Percentiles rank a stretch among this genome's conserved stretches.
Conservation (phyloP, 2,113 vertebrate genomes). For the Larimichthys crocea region DNA sequence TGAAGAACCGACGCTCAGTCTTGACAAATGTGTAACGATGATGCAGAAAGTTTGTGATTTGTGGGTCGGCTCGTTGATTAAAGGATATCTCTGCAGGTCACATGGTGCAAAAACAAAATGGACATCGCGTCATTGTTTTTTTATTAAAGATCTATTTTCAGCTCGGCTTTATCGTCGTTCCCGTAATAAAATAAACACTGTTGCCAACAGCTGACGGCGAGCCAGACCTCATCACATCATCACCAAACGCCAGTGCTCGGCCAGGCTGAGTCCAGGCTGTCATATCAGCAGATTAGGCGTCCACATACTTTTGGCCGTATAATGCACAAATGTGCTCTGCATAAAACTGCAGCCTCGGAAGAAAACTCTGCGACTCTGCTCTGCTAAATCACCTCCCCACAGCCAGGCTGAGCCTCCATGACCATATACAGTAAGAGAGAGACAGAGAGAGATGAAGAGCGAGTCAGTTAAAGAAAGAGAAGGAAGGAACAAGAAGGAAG, state of each 20-base stretch:
- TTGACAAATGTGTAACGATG: too few relatives aligned
- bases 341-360: not conserved
- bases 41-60: too few relatives aligned
- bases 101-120: too few relatives aligned
- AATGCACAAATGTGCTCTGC: not conserved
- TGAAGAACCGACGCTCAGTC: too few relatives aligned
- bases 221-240: not conserved
- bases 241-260: not conserved
- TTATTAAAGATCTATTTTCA: too few relatives aligned
- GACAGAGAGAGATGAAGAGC: not conserved
- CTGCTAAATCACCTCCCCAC: not conserved
- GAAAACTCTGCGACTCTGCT: not conserved
- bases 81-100: too few relatives aligned
- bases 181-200: too few relatives aligned
- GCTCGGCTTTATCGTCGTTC: too few relatives aligned
- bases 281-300: not conserved
- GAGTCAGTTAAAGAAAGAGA: not conserved
- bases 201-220: not conserved
- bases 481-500: not conserved
- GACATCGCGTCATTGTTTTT: too few relatives aligned
- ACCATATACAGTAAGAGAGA: conserved; percentile 66
- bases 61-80: too few relatives aligned
- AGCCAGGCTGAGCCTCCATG: conserved; percentile 42
- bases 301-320: not conserved
- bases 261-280: not conserved